Evolutionary conservation across 2,888 invertebrate genomes (phyloP).

Genomic region (Baronia brevicornis): DNA sequence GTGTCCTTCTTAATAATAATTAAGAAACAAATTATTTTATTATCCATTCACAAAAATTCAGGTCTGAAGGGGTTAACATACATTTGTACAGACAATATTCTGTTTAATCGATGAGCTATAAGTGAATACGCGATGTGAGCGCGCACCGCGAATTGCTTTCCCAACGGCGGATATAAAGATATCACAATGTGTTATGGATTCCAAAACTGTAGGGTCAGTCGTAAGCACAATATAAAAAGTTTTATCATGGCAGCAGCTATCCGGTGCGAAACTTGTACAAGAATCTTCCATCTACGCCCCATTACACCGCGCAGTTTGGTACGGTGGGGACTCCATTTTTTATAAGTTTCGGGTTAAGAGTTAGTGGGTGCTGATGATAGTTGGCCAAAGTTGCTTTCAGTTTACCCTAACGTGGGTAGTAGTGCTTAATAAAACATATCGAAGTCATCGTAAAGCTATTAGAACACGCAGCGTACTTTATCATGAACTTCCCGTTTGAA

Average conservation of each 20-base stretch:
- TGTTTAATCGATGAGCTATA: conserved; percentile 1
- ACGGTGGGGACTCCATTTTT: conserved; percentile 25
- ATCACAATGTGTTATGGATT: conserved; percentile 44
- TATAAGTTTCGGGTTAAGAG: conserved; percentile 23
- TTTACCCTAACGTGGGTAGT: conserved; percentile 3
- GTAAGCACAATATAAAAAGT: conserved; percentile 68
- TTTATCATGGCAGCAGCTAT: conserved; percentile 58
- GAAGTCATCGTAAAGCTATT: neutral
- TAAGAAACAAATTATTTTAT: no score
- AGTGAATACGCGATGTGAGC: conserved; percentile 3
- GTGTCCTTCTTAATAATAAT: no score
- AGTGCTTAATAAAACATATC: no score
- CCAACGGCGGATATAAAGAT: conserved; percentile 21
- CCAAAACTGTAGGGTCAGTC: conserved; percentile 48
- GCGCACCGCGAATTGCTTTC: conserved; percentile 11
- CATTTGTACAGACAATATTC: no score
- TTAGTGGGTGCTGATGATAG: conserved; percentile 22
- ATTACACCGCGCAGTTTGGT: conserved; percentile 42
- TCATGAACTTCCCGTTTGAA: no score
- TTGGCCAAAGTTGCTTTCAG: conserved; percentile 19
- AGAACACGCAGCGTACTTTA: no score
- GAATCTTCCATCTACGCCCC: conserved; percentile 56
- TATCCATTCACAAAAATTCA: no score
- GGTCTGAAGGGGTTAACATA: no score
- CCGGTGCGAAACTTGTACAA: conserved; percentile 53